phyloP scores from a whole-genome alignment of 2,797 vertebrate genomes.

The Silurus aristotelis region DNA sequence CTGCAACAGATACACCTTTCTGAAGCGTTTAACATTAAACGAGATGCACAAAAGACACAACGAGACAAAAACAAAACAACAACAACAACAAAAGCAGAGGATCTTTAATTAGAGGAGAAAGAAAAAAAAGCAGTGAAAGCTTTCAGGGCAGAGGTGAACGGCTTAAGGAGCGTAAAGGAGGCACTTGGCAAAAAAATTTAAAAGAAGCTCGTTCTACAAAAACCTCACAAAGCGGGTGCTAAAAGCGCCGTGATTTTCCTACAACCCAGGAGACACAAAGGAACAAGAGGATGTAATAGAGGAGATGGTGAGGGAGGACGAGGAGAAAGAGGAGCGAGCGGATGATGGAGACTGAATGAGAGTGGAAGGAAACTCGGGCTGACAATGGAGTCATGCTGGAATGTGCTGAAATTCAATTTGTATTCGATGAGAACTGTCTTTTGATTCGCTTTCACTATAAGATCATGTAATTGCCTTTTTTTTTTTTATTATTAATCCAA shows the following conservation, averaged over 20 bases:
- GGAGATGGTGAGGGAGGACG: constrained; percentile 9
- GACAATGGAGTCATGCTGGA: not conserved
- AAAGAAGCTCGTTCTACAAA: not conserved
- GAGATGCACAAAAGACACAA: constrained; percentile 4
- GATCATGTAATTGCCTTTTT: not conserved
- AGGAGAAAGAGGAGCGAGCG: constrained; percentile 15
- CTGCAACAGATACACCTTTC: constrained; percentile 19
- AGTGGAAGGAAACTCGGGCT: constrained; percentile 16
- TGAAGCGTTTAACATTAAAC: constrained; percentile 21
- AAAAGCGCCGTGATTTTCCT: constrained; percentile 9
- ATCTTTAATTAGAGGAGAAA: not conserved
- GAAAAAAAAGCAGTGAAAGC: constrained; percentile 22
- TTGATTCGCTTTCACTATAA: not conserved
- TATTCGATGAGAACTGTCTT: not conserved
- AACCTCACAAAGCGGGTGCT: constrained; percentile 18
- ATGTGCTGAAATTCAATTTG: not conserved
- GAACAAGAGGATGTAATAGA: constrained; percentile 32
- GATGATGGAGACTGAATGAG: constrained; percentile 20
- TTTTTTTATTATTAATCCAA: not conserved
- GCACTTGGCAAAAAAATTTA: not conserved
- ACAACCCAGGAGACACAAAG: constrained; percentile 25
- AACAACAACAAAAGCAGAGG: not conserved
- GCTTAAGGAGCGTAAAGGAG: constrained; percentile 24
- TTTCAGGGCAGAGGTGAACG: constrained; percentile 16
- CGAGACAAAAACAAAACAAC: not conserved